Percentiles rank a stretch among this genome's conserved stretches.
These are phyloP conservation scores for Pardosa pseudoannulata DNA, from an alignment of 2,888 invertebrate species.

Conservation along the genomic window DNA sequence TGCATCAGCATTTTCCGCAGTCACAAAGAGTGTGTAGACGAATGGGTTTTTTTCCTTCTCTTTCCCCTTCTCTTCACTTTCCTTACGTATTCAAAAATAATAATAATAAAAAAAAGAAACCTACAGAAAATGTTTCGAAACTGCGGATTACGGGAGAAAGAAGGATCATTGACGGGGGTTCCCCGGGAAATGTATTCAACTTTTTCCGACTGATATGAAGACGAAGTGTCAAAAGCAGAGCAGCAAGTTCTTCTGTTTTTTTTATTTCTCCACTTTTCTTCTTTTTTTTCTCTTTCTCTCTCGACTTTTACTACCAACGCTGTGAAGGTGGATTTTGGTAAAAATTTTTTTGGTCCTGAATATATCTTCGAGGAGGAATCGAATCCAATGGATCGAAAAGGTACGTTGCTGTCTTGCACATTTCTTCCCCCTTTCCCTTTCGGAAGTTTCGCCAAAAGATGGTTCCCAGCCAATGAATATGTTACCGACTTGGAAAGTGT, in stretches of 20 bases:
- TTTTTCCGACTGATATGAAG: conserved; percentile 58
- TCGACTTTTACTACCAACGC: background rate
- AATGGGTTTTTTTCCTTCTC: conserved; percentile 62
- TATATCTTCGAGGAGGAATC: background rate
- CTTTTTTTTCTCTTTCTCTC: background rate
- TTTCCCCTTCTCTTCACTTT: too few species aligned
- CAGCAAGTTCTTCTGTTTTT: background rate
- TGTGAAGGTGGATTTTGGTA: background rate
- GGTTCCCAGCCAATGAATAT: background rate
- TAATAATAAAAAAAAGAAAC: too few species aligned
- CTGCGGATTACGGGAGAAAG: conserved; percentile 58
- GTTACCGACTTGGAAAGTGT: background rate
- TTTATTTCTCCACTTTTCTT: background rate
- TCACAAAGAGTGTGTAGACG: conserved; percentile 53
- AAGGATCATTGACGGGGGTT: conserved; percentile 46
- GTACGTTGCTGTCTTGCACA: background rate
- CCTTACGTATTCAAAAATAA: too few species aligned
- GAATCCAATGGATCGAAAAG: background rate
- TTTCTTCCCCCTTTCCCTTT: background rate
- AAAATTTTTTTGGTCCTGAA: background rate
- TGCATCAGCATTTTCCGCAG: conserved; percentile 63
- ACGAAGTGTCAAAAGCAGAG: conserved; percentile 51
- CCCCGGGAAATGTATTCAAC: conserved; percentile 66
- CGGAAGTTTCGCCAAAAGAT: background rate
- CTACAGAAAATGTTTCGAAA: conserved; percentile 62